A percentile compares a stretch with the other conserved stretches of the same genome.
These are phyloP conservation scores for Helicorthomorpha holstii DNA, from an alignment of 1,140 invertebrate species.

Conservation along the genomic window DNA sequence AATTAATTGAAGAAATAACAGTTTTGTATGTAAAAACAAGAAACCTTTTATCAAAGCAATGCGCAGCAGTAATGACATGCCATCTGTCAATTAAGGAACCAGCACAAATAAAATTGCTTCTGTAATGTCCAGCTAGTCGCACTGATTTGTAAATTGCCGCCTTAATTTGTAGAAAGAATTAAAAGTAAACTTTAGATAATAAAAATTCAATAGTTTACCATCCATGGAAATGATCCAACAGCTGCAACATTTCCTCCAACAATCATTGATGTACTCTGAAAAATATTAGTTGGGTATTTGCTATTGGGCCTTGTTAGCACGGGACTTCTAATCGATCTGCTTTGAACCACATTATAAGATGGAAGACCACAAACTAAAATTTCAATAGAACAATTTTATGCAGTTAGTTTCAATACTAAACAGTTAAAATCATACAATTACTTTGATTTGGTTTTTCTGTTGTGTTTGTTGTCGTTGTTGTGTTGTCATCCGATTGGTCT, in stretches of 20 bases:
- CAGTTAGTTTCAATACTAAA: no score
- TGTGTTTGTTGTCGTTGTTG: no score
- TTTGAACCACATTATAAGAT: conserved; percentile 33
- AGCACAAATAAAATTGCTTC: not conserved
- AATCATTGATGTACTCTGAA: conserved; percentile 31
- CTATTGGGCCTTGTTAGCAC: conserved; percentile 50
- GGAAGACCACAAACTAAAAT: not conserved
- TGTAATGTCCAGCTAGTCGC: not conserved
- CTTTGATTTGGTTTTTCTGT: no score
- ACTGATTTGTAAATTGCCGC: not conserved
- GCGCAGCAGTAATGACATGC: not conserved
- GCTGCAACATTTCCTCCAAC: conserved; percentile 75
- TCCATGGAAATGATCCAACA: conserved; percentile 88
- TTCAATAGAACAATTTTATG: not conserved
- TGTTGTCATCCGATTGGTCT: no score
- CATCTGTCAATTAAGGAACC: not conserved
- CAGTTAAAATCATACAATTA: no score
- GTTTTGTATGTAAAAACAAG: not conserved
- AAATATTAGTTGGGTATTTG: conserved; percentile 45
- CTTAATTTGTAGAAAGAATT: not conserved
- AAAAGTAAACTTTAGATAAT: not conserved
- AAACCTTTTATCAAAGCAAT: not conserved
- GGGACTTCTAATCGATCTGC: no score
- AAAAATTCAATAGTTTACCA: conserved; percentile 31
- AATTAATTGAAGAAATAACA: not conserved